Evolutionary conservation across 2,797 vertebrate genomes (phyloP).

Genomic region (Anisognathus igniventris): DNA sequence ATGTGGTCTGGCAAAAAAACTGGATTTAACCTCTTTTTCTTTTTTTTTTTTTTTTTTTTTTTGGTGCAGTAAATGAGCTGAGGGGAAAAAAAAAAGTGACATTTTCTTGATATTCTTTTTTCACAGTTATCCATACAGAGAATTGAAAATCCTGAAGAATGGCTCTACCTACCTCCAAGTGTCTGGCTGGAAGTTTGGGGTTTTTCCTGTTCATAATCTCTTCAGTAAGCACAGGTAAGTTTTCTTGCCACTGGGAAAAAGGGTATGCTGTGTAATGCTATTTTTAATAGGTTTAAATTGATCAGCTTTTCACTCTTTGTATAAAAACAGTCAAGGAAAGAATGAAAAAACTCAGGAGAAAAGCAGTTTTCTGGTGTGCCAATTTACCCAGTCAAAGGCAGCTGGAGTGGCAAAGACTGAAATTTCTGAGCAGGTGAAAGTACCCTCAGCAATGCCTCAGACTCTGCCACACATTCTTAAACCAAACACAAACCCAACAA

Average conservation of each 20-base stretch:
- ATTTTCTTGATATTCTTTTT: neutral
- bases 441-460: neutral
- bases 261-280: neutral
- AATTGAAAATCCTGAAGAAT: neutral
- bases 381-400: neutral
- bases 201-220: slow-evolving; percentile 13
- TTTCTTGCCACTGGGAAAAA: neutral
- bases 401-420: neutral
- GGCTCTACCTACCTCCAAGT: neutral
- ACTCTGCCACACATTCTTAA: neutral
- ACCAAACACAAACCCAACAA: neutral
- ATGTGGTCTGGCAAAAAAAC: neutral
- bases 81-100: neutral
- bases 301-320: neutral
- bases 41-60: too few relatives aligned
- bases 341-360: neutral
- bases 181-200: neutral
- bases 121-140: slow-evolving; percentile 6
- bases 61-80: neutral
- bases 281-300: neutral
- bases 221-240: slow-evolving; percentile 24
- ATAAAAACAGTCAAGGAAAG: neutral
- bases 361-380: neutral
- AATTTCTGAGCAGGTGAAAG: slow-evolving; percentile 27
- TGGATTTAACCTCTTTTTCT: neutral